Conservation (phyloP, 2,113 vertebrate genomes). For the Oreochromis niloticus region DNA sequence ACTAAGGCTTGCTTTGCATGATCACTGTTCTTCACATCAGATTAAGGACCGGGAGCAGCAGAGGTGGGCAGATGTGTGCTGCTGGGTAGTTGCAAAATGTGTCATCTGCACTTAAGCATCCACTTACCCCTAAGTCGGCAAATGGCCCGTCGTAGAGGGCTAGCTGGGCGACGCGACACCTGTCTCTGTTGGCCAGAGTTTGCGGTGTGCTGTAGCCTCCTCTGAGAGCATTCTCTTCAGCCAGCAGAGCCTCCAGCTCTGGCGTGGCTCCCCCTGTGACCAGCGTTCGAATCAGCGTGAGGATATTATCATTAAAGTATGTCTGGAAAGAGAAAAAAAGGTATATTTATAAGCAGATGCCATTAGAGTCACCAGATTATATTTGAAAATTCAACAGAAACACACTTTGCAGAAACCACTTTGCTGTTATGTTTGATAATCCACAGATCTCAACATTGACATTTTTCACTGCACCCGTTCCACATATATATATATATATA, state of each 20-base stretch:
- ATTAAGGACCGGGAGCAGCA: conserved; percentile 40
- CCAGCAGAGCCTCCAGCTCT: conserved; percentile 93
- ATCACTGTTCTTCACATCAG: conserved; percentile 54
- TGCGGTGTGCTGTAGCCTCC: conserved; percentile 98
- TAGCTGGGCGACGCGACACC: conserved; percentile 95
- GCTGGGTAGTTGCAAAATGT: conserved; percentile 60
- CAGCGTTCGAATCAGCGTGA: conserved; percentile 96
- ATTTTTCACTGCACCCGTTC: not conserved
- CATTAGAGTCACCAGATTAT: conserved; percentile 66
- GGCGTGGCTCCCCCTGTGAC: conserved; percentile 98
- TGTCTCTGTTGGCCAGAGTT: conserved; percentile 96
- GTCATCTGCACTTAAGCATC: conserved; percentile 57
- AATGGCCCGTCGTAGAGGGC: conserved; percentile 96
- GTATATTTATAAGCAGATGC: conserved; percentile 66
- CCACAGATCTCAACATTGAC: not conserved
- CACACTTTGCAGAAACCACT: not conserved
- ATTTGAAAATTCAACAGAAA: not conserved
- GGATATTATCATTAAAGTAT: conserved; percentile 99
- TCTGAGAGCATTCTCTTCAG: conserved; percentile 92
- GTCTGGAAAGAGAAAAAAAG: conserved; percentile 78
- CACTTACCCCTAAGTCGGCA: conserved; percentile 95
- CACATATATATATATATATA: fast-evolving
- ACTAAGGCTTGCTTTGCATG: conserved; percentile 33
- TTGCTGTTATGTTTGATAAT: not conserved
- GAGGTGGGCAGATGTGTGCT: conserved; percentile 51